Evolutionary conservation across 2,888 invertebrate genomes (phyloP).

Genomic region (Idaea biselata): DNA sequence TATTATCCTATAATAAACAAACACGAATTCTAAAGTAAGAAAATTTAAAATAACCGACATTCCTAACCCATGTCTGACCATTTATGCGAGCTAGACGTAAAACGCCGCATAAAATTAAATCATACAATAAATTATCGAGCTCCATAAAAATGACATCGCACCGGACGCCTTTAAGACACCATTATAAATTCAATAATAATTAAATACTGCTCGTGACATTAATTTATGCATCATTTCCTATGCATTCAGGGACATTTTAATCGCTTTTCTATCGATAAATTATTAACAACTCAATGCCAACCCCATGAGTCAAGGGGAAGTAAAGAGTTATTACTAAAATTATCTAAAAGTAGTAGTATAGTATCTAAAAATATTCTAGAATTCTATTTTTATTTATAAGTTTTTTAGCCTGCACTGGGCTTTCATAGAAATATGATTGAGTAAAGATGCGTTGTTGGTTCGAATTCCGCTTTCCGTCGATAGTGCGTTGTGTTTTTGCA

Average conservation of each 20-base stretch:
- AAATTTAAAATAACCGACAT: not conserved
- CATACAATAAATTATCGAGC: constrained; percentile 12
- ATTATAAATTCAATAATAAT: constrained; percentile 30
- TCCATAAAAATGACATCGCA: constrained; percentile 24
- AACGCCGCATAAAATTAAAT: constrained; percentile 21
- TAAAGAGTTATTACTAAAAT: not conserved
- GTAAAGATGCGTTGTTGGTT: too few relatives aligned
- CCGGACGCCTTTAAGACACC: constrained; percentile 15
- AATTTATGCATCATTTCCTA: constrained; percentile 1
- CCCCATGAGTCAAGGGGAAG: not conserved
- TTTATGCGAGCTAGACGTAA: constrained; percentile 17
- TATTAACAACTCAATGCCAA: not conserved
- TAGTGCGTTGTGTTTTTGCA: too few relatives aligned
- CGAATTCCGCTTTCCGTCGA: too few relatives aligned
- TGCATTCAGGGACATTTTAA: not conserved
- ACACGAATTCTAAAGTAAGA: not conserved
- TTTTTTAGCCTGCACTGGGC: too few relatives aligned
- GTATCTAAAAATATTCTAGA: too few relatives aligned
- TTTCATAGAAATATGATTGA: too few relatives aligned
- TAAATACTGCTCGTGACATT: constrained; percentile 9
- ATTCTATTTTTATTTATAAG: too few relatives aligned
- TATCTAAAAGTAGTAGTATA: too few relatives aligned
- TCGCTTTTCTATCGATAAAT: not conserved
- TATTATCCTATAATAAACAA: not conserved
- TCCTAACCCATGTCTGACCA: constrained; percentile 15